Base-by-base conservation (phyloP, 2,888 invertebrate species). In the Rapana venosa region DNA sequence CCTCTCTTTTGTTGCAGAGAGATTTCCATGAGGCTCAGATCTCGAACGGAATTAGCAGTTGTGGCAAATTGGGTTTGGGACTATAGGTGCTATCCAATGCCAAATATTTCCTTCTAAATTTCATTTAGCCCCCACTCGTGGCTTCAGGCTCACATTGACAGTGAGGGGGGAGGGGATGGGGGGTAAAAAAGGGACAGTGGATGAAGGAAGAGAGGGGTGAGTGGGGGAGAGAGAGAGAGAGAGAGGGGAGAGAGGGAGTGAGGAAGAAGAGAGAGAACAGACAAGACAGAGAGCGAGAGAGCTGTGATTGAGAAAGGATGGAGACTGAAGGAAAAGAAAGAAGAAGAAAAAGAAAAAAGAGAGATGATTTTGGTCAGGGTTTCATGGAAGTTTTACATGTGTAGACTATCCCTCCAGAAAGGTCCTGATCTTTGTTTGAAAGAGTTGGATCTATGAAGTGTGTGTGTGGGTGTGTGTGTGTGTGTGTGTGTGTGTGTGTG, bases 271-370 rank as follows among this genome's bases (percentile, higher is more conserved):
- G 79, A n/a, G n/a, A n/a, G 6, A 26, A 74, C 22, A 74, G 74
- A n/a, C 22, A 26, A 74, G 30, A 77, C 77, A 30, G 30, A 77
- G 30, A 77, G 77, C 20, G 36, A 77, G 77, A 8, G 36, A 36
- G 36, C 22, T 36, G 81, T 36, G 47, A 83, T 36, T 20, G 81
- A 83, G 36, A 83, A 22, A 47, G 81, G 22, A 47, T 36, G 47
- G 22, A 36, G 36, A 36, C 4, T 56, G 58, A 6, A 58, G 58
- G 58, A 30, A 84, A 56, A 84, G 35, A 84, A 56, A 58, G 5
- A 84, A 58, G 58, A 11, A 84, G 84, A 84, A 13, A 58, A 30
- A 84, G 15, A 58, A 30, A 84, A 84, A n/a, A 56, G 84, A 56
- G 35, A 56, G 15, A 84, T 11, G n/a, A 58, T 17, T 15, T 58